phyloP scores from a whole-genome alignment of 1,140 invertebrate species.

The Wiebesia pumilae region DNA sequence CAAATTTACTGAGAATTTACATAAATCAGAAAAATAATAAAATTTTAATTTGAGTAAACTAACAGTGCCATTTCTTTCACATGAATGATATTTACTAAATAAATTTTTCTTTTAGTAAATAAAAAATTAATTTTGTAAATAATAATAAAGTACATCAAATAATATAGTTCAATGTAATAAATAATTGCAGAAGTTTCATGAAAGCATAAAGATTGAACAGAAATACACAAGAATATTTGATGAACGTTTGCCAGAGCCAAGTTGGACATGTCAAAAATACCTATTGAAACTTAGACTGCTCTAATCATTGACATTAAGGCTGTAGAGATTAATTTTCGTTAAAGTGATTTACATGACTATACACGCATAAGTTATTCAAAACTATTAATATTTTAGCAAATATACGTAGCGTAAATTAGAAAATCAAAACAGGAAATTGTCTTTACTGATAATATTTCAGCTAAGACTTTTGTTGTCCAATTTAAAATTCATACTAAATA shows the following conservation, averaged over 20 bases:
- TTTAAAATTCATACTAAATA: no score
- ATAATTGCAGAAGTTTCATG: not conserved
- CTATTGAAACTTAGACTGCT: slow-evolving; percentile 20
- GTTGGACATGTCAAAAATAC: slow-evolving; percentile 45
- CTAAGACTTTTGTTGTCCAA: no score
- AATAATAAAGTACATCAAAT: slow-evolving; percentile 6
- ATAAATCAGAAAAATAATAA: no score
- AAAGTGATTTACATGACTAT: not conserved
- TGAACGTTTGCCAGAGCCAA: slow-evolving; percentile 43
- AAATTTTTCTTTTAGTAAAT: not conserved
- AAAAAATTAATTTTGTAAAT: not conserved
- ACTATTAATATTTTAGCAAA: no score
- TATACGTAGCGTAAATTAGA: no score
- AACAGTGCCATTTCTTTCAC: no score
- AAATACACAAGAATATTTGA: slow-evolving; percentile 7
- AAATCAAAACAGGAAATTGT: no score
- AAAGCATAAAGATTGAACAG: not conserved
- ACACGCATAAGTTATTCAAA: no score
- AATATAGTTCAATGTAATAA: not conserved
- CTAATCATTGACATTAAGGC: not conserved
- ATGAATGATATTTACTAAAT: no score
- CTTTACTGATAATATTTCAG: no score
- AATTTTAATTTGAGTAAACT: no score
- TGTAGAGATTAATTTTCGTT: not conserved
- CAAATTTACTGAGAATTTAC: no score